Evolutionary conservation across 2,113 vertebrate genomes (phyloP).

Genomic region (Plestiodon gilberti): DNA sequence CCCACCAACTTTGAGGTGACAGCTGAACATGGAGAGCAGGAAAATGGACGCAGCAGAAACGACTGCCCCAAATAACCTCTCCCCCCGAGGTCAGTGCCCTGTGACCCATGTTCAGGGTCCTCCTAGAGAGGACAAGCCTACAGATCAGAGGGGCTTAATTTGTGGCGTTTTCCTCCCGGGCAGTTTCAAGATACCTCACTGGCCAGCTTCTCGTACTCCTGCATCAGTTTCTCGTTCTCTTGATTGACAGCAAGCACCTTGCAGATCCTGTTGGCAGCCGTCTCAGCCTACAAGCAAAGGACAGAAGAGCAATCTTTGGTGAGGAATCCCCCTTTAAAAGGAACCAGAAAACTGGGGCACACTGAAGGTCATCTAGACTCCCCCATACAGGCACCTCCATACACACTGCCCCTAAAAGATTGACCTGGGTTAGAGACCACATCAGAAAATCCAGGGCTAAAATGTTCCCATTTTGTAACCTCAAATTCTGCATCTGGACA

Average conservation of each 20-base stretch:
- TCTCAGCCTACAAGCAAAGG: conserved; percentile 69
- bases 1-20: too few relatives aligned
- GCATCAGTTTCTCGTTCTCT: conserved; percentile 79
- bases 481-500: not conserved
- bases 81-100: not conserved
- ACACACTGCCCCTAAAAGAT: not conserved
- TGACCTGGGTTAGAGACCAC: not conserved
- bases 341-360: not conserved
- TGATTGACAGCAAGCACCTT: conserved; percentile 80
- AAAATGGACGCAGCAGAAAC: too few relatives aligned
- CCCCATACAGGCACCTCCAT: too few relatives aligned
- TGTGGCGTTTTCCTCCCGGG: too few relatives aligned
- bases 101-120: too few relatives aligned
- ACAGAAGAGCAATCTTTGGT: not conserved
- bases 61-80: too few relatives aligned
- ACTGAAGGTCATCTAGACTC: not conserved
- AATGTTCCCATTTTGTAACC: not conserved
- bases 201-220: conserved; percentile 78
- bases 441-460: not conserved
- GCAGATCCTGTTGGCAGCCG: conserved; percentile 78
- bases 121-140: accelerated
- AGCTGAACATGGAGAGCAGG: too few relatives aligned
- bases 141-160: not conserved
- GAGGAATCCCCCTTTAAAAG: not conserved
- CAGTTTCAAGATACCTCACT: conserved; percentile 67